Conservation (phyloP, 2,888 invertebrate genomes). For the Eristalinus sepulchralis region DNA sequence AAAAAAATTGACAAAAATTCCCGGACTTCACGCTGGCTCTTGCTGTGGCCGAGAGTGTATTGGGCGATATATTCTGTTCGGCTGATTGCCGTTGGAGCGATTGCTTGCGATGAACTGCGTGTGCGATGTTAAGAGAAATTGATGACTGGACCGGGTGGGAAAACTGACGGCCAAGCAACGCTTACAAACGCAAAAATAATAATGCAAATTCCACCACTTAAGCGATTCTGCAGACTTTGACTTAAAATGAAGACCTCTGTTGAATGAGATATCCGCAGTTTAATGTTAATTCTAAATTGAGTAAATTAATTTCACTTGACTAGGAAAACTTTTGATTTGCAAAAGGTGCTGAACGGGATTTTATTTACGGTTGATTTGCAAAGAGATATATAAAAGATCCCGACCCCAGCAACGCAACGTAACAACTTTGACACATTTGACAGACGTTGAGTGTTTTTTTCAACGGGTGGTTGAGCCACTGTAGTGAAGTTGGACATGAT, state of each 20-base stretch:
- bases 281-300: constrained; percentile 5
- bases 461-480: background rate
- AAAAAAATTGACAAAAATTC: constrained; percentile 21
- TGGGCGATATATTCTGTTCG: constrained; percentile 42
- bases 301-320: constrained; percentile 50
- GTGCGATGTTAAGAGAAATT: constrained; percentile 24
- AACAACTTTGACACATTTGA: constrained; percentile 1
- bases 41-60: constrained; percentile 49
- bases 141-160: constrained; percentile 50
- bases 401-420: constrained; percentile 23
- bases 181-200: constrained; percentile 51
- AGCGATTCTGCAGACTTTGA: background rate
- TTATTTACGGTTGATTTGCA: constrained; percentile 24
- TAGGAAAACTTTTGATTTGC: constrained; percentile 29
- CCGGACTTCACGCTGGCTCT: constrained; percentile 26
- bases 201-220: constrained; percentile 45
- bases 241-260: background rate
- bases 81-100: constrained; percentile 49
- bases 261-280: background rate
- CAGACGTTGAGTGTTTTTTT: background rate
- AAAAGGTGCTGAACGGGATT: background rate
- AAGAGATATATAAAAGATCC: constrained; percentile 12
- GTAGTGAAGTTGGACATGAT: background rate
- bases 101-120: constrained; percentile 55
- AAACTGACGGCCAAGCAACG: constrained; percentile 45